A percentile compares a stretch with the other conserved stretches of the same genome.
phyloP scores from a whole-genome alignment of 2,888 invertebrate genomes.

The Drosophila colorata region DNA sequence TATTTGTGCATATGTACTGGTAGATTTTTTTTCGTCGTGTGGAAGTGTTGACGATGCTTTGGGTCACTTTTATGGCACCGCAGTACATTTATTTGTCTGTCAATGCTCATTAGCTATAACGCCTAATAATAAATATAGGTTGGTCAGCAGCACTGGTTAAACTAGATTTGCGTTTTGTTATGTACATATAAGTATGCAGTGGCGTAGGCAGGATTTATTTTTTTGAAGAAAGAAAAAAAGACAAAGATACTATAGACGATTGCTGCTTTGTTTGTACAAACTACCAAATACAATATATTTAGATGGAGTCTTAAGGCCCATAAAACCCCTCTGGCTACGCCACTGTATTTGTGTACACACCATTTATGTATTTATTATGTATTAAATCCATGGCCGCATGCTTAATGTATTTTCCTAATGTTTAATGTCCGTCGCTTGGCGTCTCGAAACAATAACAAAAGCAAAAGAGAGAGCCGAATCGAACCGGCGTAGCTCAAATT shows the following conservation, averaged over 20 bases:
- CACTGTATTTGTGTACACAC: background rate
- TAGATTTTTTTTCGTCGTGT: slow-evolving; percentile 15
- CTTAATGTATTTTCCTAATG: slow-evolving; percentile 53
- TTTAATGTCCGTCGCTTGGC: slow-evolving; percentile 12
- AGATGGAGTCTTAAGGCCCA: too few relatives aligned
- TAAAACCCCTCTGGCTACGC: too few relatives aligned
- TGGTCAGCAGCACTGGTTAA: slow-evolving; percentile 54
- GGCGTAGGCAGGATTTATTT: too few relatives aligned
- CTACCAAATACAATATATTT: too few relatives aligned
- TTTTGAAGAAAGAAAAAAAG: too few relatives aligned
- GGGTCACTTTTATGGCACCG: slow-evolving; percentile 34
- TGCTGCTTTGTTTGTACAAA: too few relatives aligned
- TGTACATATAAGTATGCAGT: too few relatives aligned
- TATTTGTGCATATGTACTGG: slow-evolving; percentile 20
- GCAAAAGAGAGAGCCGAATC: slow-evolving; percentile 8
- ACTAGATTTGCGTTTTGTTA: slow-evolving; percentile 59
- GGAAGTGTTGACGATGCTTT: slow-evolving; percentile 35
- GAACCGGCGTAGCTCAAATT: slow-evolving; percentile 26
- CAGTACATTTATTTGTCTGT: slow-evolving; percentile 18
- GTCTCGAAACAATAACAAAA: slow-evolving; percentile 26
- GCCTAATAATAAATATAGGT: slow-evolving; percentile 61
- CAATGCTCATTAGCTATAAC: slow-evolving; percentile 45
- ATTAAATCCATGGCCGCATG: slow-evolving; percentile 16
- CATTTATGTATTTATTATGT: background rate
- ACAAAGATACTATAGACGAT: too few relatives aligned